Base-by-base conservation (phyloP, 2,888 invertebrate species). In the Yponomeuta plumbellus region DNA sequence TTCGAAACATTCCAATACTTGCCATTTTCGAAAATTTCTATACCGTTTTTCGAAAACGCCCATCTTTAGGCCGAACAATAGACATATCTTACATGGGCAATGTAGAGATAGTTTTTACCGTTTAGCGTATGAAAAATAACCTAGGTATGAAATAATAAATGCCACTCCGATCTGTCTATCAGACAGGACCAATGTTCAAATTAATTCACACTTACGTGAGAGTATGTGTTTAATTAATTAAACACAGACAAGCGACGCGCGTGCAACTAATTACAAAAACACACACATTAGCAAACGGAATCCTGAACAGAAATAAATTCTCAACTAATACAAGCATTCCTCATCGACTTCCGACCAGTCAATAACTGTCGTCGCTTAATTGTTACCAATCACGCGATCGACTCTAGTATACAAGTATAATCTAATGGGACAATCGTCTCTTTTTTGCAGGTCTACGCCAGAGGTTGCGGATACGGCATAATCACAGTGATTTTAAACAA, bases 291-390 rank as follows among this genome's bases (percentile, higher is more conserved):
- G 17, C 44, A 8, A 52, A 17, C 44, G 44, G 17, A 52, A 52
- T 52, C 5, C 44, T 52, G 44, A 52, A 52, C 44, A 52, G 44
- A 52, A 52, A 17, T 17, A 52, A 52, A 52, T 52, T 17, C 44
- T 52, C 44, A 52, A 17, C 44, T 52, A 52, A 52, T 52, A 52
- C 44, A 52, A 52, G 17, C 44, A 52, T 52, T 52, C 17, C 44
- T 52, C 44, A 52, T 52, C 17, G 44, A 52, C 44, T 52, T 52
- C 44, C 44, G 44, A 52, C 44, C 44, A 52, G 44, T 52, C 44
- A 52, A 52, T 52, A 52, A 52, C 44, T 52, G 44, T 52, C 44
- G 17, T 17, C 17, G 17, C 44, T 17, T 52, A 52, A 52, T 52
- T 52, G 44, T 52, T 52, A 52, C 44, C 44, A 17, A 52, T 52